Base-by-base conservation (phyloP, 2,797 vertebrate genomes). In the Mionectes olivaceus region DNA sequence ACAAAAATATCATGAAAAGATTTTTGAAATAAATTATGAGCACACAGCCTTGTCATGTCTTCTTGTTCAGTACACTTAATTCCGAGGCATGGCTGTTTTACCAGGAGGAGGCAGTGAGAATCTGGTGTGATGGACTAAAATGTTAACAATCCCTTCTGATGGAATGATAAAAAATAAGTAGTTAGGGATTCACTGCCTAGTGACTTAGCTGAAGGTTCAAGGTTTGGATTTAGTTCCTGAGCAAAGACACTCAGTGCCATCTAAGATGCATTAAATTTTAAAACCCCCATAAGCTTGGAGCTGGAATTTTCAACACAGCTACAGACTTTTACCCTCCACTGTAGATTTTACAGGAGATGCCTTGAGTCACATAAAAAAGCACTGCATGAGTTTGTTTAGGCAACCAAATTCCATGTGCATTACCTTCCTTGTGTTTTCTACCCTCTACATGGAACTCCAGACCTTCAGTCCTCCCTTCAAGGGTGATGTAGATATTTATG, bases 401-500 rank as follows among this genome's bases (percentile, higher is more conserved):
- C 7, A 49, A 25, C 8, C 8, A 32, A 64, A 49, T 65, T 80
- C 9, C 16, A 27, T 19, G 19, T 2, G 1, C 11, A 8, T 41
- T 67, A 15, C 52, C 64, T 85, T 10, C 33, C 10, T 57, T 6
- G 23, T 25, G 12, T 49, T n/a, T 90, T 74, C 44, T 59, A 2
- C 33, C 10, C 79, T 67, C 49, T 81, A 19, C 4, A 2, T 27
- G 35, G 18, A 63, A 47, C 35, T 86, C 23, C 47, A 77, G 50
- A 21, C 60, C 19, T 81, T 78, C 70, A 43, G 24, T 30, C 21
- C 25, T 4, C 15, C 4, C 44, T 83, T 68, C 23, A 25, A 28
- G 19, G 9, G 37, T 79, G 33, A 5, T 0, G 0, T 30, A 41
- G 27, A 19, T 63, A 19, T 13, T 56, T 69, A 19, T 13, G 10